These are phyloP conservation scores for Dermatemys mawii DNA, from an alignment of 2,113 vertebrate species.

Conservation along the genomic window DNA sequence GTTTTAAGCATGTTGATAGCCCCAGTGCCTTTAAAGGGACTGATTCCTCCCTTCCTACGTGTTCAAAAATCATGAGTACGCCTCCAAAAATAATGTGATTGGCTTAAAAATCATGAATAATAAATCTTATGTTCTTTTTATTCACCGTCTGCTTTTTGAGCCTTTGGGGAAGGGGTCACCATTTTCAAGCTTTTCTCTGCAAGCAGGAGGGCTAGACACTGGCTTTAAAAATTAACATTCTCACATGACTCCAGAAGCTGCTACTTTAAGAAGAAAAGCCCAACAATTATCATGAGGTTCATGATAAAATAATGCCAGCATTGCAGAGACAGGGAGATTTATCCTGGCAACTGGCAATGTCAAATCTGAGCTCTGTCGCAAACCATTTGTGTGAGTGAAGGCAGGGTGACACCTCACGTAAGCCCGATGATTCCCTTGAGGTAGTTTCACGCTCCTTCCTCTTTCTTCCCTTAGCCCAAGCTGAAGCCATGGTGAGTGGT, in stretches of 20 bases:
- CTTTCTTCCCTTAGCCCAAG: not conserved
- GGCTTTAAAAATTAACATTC: not conserved
- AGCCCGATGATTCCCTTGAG: not conserved
- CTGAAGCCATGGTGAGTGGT: not conserved
- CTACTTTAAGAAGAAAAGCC: not conserved
- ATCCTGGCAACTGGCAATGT: not conserved
- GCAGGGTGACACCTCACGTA: not conserved
- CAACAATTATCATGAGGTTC: not conserved
- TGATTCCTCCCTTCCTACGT: not conserved
- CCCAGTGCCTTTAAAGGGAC: slow-evolving; percentile 11
- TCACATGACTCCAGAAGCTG: not conserved
- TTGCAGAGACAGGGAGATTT: not conserved
- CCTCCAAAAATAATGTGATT: too few species aligned
- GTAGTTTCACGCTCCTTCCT: not conserved
- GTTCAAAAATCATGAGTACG: not conserved
- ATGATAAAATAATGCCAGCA: not conserved
- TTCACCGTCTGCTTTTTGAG: not conserved
- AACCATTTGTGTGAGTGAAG: not conserved
- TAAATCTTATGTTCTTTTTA: too few species aligned
- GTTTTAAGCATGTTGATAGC: not conserved
- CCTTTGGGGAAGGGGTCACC: not conserved
- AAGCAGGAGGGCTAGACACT: not conserved
- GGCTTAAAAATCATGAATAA: too few species aligned
- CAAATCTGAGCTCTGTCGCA: too few species aligned
- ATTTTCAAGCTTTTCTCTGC: not conserved